Base-by-base conservation (phyloP, 2,113 vertebrate genomes). In the Malurus elegans region DNA sequence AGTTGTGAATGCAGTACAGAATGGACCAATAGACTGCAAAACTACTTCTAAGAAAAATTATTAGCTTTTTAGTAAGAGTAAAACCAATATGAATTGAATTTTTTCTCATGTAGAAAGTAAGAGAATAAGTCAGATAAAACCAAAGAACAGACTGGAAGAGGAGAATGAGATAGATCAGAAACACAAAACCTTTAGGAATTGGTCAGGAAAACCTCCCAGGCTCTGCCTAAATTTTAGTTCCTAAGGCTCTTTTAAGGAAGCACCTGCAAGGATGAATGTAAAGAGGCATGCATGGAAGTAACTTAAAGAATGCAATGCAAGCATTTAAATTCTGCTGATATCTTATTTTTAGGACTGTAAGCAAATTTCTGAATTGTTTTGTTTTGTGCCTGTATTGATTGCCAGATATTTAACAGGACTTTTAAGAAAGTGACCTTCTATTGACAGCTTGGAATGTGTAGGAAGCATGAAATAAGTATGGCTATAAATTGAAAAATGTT, bases 281-380 rank as follows among this genome's bases (percentile, higher is more conserved):
- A 70, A 26, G 6, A 18, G 1, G 2, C 31, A 3, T 23, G 8
- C 3, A 2, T 13, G 12, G 24, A 20, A 4, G 8, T 0, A 60
- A 24, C 3, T 47, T 66, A 13, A 1, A 56, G 44, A 74, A 51
- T 83, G 12, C 8, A 64, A 28, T 53, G 6, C 4, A 14, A 54
- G 51, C 14, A 38, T 12, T 48, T 70, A 61, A n/a, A 34, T 88
- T n/a, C 25, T 79, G 31, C 7, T 38, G 11, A 18, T 86, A 12
- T 48, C 16, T 47, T 64, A 26, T 64, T 91, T 92, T 71, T 31
- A 74, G 34, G 20, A 31, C 11, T 57, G 11, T 25, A 56, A 32
- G 29, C 6, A 25, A 28, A 23, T 73, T 45, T 47, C 10, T 76
- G 10, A 14, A 2, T 81, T 36, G 4, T 73, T 56, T 61, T 60